Conservation (phyloP, 2,797 vertebrate species). For the Hypotaenidia okinawae region DNA sequence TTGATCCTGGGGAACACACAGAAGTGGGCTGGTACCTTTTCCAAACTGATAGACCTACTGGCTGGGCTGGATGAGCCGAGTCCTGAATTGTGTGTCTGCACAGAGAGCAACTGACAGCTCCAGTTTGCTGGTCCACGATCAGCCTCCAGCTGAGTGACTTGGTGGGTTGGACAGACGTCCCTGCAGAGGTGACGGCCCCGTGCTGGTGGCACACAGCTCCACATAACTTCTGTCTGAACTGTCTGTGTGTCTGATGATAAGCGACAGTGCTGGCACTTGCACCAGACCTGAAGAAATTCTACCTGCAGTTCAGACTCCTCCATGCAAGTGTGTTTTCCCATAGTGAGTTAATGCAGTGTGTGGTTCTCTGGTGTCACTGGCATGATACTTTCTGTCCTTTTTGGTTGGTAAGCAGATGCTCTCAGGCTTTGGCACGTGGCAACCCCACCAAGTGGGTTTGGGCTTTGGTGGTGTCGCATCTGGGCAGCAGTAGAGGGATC, state of each 20-base stretch:
- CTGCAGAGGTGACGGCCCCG: neutral
- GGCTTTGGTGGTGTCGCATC: neutral
- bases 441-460: neutral
- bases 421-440: neutral
- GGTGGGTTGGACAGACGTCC: neutral
- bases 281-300: neutral
- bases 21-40: neutral
- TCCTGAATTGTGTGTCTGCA: neutral
- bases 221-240: neutral
- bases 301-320: neutral
- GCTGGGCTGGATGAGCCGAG: neutral
- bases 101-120: neutral
- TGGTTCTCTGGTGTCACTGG: neutral
- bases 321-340: neutral
- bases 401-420: neutral
- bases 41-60: neutral
- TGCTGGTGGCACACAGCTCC: neutral
- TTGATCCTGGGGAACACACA: neutral
- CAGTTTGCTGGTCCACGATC: fast-evolving
- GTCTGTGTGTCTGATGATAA: neutral
- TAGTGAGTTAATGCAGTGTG: neutral
- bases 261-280: neutral
- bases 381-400: neutral
- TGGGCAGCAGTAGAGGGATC: neutral
- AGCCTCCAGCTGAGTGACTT: neutral